Percentiles rank a stretch among this genome's conserved stretches.
Evolutionary conservation across 2,113 vertebrate species (phyloP).

Genomic region (Anas platyrhynchos): DNA sequence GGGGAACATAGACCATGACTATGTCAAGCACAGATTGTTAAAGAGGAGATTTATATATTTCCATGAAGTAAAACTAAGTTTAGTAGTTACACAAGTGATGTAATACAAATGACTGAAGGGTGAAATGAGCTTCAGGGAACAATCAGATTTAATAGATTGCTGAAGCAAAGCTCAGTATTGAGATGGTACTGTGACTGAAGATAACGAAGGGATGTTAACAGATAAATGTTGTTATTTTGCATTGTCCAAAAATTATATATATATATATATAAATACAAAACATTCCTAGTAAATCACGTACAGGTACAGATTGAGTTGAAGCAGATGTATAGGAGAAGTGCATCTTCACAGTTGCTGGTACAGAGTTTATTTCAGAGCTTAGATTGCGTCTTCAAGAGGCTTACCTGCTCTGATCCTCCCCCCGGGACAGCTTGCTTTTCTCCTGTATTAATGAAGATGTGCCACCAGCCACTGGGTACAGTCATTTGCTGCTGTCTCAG

Average conservation of each 20-base stretch:
- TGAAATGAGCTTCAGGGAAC: not conserved
- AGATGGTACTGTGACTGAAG: not conserved
- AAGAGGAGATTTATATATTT: not conserved
- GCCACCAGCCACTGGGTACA: not conserved
- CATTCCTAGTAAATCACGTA: not conserved
- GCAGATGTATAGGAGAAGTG: not conserved
- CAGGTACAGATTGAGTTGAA: not conserved
- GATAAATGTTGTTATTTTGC: not conserved
- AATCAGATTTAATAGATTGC: not conserved
- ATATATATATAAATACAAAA: not conserved
- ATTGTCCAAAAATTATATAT: not conserved
- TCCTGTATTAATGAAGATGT: not conserved
- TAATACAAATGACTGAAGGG: not conserved
- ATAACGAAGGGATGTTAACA: not conserved
- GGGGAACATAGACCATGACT: not conserved
- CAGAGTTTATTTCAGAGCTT: not conserved
- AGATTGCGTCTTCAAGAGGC: not conserved
- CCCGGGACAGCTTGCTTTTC: not conserved
- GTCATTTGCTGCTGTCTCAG: not conserved
- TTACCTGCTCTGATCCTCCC: not conserved
- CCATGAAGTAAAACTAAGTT: not conserved
- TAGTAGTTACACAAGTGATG: not conserved
- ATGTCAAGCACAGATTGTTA: not conserved
- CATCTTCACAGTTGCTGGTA: not conserved
- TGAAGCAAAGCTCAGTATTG: not conserved